phyloP scores from a whole-genome alignment of 2,113 vertebrate species.

The Prietella phreatophila region DNA sequence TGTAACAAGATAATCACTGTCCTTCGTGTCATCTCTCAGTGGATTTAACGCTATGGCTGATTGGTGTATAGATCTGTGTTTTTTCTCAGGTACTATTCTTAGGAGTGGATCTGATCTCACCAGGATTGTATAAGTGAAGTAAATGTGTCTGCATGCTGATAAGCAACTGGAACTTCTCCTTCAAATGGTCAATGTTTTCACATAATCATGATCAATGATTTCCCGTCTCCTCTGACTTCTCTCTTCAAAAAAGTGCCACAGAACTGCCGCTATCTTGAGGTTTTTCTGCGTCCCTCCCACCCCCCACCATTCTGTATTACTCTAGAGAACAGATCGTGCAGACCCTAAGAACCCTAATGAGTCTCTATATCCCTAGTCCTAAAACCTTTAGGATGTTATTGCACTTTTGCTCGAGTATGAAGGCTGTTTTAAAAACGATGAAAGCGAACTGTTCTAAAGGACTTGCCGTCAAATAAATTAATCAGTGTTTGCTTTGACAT shows the following conservation, averaged over 20 bases:
- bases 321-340: no score
- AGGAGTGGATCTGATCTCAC: background rate
- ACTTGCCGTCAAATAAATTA: background rate
- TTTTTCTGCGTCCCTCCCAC: no score
- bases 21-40: no score
- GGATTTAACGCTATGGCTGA: no score
- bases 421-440: background rate
- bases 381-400: background rate
- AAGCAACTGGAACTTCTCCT: background rate
- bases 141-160: no score
- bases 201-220: background rate
- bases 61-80: background rate
- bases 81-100: background rate
- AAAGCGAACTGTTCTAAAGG: background rate
- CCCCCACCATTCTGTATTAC: no score
- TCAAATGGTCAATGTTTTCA: background rate
- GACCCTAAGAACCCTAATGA: background rate
- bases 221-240: no score
- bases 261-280: no score
- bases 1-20: no score
- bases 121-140: background rate
- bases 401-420: background rate
- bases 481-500: background rate
- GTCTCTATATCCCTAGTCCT: background rate
- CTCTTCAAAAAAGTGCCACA: no score